A percentile compares a stretch with the other conserved stretches of the same genome.
Conservation (phyloP, 2,888 invertebrate species). For the Tiliacea citrago region DNA sequence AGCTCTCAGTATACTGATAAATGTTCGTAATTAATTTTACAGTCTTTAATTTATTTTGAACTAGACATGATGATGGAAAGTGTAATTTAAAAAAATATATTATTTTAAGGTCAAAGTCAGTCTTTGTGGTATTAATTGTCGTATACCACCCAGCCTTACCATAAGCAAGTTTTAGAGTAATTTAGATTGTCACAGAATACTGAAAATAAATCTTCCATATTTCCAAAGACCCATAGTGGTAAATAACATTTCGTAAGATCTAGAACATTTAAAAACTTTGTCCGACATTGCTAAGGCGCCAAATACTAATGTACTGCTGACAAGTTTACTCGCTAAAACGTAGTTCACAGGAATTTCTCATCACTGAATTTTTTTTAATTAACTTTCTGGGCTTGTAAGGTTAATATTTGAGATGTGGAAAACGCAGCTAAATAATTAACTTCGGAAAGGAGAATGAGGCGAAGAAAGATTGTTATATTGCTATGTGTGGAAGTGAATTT, state of each 20-base stretch:
- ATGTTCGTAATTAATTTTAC: constrained; percentile 15
- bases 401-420: constrained; percentile 51
- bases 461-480: constrained; percentile 26
- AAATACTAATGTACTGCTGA: constrained; percentile 42
- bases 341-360: constrained; percentile 30
- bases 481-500: constrained; percentile 24
- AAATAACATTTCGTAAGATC: constrained; percentile 34
- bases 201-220: constrained; percentile 19
- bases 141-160: too few relatives aligned
- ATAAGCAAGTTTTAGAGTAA: neutral
- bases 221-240: neutral
- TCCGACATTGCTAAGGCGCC: constrained; percentile 3
- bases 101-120: neutral
- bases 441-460: constrained; percentile 3
- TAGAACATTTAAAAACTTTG: constrained; percentile 46
- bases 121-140: neutral
- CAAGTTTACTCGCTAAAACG: constrained; percentile 38
- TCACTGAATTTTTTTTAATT: constrained; percentile 34
- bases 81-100: neutral
- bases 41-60: constrained; percentile 21
- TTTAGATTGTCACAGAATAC: neutral
- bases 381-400: constrained; percentile 27
- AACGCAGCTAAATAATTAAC: constrained; percentile 54
- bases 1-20: neutral
- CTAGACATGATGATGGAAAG: neutral